Base-by-base conservation (phyloP, 2,113 vertebrate species). In the Chaetops frenatus region DNA sequence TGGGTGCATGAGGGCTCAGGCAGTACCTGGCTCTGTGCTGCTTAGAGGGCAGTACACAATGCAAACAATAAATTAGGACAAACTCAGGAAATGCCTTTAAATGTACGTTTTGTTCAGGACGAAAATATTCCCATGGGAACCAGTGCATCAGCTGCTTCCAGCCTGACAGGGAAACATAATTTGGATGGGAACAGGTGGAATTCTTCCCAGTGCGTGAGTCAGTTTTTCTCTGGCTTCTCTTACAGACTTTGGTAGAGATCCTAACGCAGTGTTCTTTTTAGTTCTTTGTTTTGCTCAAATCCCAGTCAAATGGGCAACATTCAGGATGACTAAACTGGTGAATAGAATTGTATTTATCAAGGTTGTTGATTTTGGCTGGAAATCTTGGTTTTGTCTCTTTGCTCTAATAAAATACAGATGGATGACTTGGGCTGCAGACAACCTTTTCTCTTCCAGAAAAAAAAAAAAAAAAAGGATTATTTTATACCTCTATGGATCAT, bases 141-240 rank as follows among this genome's bases (percentile, higher is more conserved):
- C 33, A 57, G 50, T 12, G 33, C 33, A 81, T 92, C 88, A 92
- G 71, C 92, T 94, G 88, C 81, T 94, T 93, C 57, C 83, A 94
- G 88, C 28, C 58, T 88, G 82, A 77, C 2, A 3, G 28, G 14
- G 71, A 88, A 93, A 83, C 24, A 38, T 28, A 64, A 90, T 71
- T 95, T 96, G 92, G 81, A 94, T 66, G 42, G 54, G 62, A 94
- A 91, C 90, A 95, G 85, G 93, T 95, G 81, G 92, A 95, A 95
- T 86, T 79, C 79, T 95, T 96, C 81, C 83, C 72, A 92, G 61
- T 3, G 25, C 19, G 24, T 92, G 92, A 96, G 79, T 96, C 33
- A 96, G 78, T 95, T 83, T 94, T 95, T 81, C 91, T 96, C 60
- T 93, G 85, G 58, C 71, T 94, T 61, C 48, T 27, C 50, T 93